Conservation (phyloP, 2,797 vertebrate genomes). For the Muraenolepis orangiensis region DNA sequence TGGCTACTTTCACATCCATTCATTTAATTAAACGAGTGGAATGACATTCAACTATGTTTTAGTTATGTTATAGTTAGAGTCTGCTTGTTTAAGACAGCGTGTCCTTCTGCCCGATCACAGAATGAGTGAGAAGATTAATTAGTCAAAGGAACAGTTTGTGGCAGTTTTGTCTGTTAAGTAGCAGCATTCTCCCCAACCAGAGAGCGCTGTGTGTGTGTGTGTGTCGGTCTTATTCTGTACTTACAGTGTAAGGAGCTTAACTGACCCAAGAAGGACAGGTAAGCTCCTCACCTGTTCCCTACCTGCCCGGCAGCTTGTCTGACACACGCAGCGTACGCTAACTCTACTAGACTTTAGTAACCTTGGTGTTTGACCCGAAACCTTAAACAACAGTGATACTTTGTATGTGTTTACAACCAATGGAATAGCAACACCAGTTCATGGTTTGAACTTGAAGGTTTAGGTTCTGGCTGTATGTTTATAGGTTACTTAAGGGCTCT, state of each 20-base stretch:
- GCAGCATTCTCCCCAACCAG: background rate
- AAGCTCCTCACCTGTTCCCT: background rate
- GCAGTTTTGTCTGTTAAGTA: background rate
- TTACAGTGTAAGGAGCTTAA: slow-evolving; percentile 56
- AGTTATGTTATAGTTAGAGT: too few species aligned
- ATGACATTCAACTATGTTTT: too few species aligned
- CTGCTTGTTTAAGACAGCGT: too few species aligned
- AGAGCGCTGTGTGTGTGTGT: background rate
- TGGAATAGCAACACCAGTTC: background rate
- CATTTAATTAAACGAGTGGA: too few species aligned
- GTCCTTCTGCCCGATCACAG: background rate
- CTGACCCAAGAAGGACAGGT: slow-evolving; percentile 28
- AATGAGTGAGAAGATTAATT: background rate
- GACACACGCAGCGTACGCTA: background rate
- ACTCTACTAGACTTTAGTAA: background rate
- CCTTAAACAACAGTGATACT: background rate
- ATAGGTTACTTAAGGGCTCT: too few species aligned
- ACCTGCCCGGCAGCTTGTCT: slow-evolving; percentile 13
- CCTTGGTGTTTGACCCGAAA: background rate
- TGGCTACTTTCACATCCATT: too few species aligned
- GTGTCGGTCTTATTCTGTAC: slow-evolving; percentile 11
- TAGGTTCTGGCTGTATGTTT: background rate
- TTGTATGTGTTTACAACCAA: background rate
- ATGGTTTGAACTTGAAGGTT: background rate
- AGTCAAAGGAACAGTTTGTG: background rate